Base-by-base conservation (phyloP, 2,797 vertebrate genomes). In the Botia almorhae region DNA sequence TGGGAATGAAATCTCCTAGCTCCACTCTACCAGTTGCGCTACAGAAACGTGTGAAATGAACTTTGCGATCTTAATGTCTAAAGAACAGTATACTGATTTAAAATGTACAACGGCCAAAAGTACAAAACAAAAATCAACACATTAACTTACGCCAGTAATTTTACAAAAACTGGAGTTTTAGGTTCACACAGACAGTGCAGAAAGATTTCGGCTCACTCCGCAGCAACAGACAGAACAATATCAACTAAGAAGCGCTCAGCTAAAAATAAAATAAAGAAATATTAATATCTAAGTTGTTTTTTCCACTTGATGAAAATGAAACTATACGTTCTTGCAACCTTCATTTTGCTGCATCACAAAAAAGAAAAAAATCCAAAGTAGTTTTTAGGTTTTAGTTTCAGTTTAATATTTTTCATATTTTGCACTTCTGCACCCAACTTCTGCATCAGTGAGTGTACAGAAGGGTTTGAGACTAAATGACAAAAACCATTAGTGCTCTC, bases 361-460 rank as follows among this genome's bases (percentile, higher is more conserved):
- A 12, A 39, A 78, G 51, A 60, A 55, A 69, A 69, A 61, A 73
- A 33, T 29, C 48, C 17, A 60, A 65, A 19, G 7, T 23, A 26
- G 60, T 33, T 63, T 43, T 61, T 13, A 48, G 19, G 48, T 78
- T 85, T 85, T 76, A 74, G 73, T 77, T 81, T 64, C 43, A 84
- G 80, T 63, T 74, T 75, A 86, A 79, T 75, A 48, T 46, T 71
- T 81, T 76, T 58, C 43, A 74, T 63, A 70, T 73, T 81, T 77
- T 74, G 69, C 74, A 79, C 80, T 77, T 75, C 72, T 80, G 72
- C 78, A 77, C 78, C 74, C 55, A 80, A 76, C 72, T 82, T 82
- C 78, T 86, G 68, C 58, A 86, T 17, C 78, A 61, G 71, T 72
- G 67, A 81, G 80, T 82, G 83, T 80, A 82, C 60, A 74, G 68